These are phyloP conservation scores for Stictocephala bisonia DNA, from an alignment of 2,888 invertebrate species.

Conservation along the genomic window DNA sequence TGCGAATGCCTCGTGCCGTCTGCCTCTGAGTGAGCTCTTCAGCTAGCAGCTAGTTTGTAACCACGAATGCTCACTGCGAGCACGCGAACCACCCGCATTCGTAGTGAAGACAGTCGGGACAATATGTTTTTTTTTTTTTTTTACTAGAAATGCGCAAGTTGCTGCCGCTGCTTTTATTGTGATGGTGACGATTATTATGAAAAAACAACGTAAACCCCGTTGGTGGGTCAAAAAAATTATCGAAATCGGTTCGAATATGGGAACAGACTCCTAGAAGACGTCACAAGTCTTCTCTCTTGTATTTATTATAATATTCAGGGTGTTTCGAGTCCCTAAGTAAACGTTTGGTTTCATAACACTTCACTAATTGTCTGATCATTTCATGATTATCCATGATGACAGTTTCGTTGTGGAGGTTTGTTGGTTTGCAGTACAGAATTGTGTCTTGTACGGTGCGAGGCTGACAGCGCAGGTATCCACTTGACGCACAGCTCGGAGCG, in stretches of 20 bases:
- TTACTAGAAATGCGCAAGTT: constrained; percentile 46
- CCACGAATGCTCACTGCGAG: constrained; percentile 37
- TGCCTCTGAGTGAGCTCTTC: constrained; percentile 26
- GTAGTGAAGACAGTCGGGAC: constrained; percentile 44
- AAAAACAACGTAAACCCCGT: constrained; percentile 9
- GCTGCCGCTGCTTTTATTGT: constrained; percentile 47
- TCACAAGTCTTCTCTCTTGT: constrained; percentile 42
- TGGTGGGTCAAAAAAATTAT: constrained; percentile 3
- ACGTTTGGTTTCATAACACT: constrained; percentile 35
- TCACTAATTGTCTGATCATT: constrained; percentile 36
- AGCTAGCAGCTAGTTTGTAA: constrained; percentile 23
- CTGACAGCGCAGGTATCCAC: constrained; percentile 38
- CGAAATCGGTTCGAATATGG: constrained; percentile 7
- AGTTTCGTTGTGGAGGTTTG: constrained; percentile 38
- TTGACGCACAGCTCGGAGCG: constrained; percentile 36
- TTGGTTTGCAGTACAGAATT: constrained; percentile 44
- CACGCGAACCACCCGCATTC: constrained; percentile 43
- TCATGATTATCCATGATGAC: constrained; percentile 37
- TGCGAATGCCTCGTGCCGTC: constrained; percentile 39
- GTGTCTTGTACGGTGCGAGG: constrained; percentile 39
- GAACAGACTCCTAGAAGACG: too few relatives aligned
- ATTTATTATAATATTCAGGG: constrained; percentile 37
- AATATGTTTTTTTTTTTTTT: constrained; percentile 29
- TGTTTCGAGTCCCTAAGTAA: constrained; percentile 36
- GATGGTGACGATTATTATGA: constrained; percentile 41